Percentiles rank a stretch among this genome's conserved stretches.
Evolutionary conservation across 2,113 vertebrate genomes (phyloP).

Genomic region (Onychorhynchus coronatus): DNA sequence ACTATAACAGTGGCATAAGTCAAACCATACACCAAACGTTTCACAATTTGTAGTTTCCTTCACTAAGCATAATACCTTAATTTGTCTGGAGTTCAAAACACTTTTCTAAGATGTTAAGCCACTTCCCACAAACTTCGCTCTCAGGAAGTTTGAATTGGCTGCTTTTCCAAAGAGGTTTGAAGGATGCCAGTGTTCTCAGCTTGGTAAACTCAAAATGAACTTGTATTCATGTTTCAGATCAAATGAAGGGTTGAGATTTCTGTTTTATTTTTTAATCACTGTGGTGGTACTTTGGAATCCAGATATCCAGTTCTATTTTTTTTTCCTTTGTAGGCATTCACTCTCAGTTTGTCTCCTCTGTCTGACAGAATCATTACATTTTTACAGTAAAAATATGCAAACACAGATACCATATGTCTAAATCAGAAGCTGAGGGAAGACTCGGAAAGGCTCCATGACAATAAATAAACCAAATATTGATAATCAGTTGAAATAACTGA

Average conservation of each 20-base stretch:
- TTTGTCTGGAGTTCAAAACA: constrained; percentile 36
- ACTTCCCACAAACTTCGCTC: constrained; percentile 41
- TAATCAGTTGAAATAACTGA: neutral
- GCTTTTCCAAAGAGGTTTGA: constrained; percentile 26
- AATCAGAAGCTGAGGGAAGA: neutral
- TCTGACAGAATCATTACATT: neutral
- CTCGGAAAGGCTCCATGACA: neutral
- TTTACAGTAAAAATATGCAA: neutral
- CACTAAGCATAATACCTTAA: constrained; percentile 17
- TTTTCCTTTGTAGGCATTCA: neutral
- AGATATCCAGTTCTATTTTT: neutral
- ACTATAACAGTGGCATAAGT: neutral
- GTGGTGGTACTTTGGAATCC: neutral
- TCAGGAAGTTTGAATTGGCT: constrained; percentile 64
- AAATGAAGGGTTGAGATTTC: constrained; percentile 6
- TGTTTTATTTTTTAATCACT: constrained; percentile 38
- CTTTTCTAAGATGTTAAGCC: constrained; percentile 27
- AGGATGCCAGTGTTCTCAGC: constrained; percentile 56
- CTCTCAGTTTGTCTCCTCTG: neutral
- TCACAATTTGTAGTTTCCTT: constrained; percentile 28
- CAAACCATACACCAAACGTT: constrained; percentile 5
- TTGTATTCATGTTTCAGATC: constrained; percentile 46
- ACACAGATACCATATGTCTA: neutral
- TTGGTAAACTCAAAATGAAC: constrained; percentile 58
- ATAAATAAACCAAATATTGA: neutral